These are phyloP conservation scores for Centropus unirufus DNA, from an alignment of 2,113 vertebrate species.

Conservation along the genomic window DNA sequence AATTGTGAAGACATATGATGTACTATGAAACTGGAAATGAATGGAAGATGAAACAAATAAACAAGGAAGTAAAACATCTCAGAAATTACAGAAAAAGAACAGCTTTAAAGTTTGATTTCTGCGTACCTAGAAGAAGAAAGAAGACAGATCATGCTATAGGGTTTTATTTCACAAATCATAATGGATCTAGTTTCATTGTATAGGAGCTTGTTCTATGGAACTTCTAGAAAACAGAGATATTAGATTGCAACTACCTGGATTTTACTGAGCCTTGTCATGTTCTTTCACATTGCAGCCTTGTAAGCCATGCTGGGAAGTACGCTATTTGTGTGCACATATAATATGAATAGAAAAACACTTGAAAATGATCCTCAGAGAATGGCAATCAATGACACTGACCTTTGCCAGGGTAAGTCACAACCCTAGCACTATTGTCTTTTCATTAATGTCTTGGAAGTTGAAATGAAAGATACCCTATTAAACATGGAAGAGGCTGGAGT, in stretches of 20 bases:
- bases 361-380: not conserved
- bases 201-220: not conserved
- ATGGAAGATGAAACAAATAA: not conserved
- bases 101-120: not conserved
- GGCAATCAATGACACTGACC: not conserved
- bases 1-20: not conserved
- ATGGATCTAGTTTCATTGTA: not conserved
- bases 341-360: not conserved
- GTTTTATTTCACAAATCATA: not conserved
- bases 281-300: not conserved
- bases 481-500: not conserved
- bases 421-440: not conserved
- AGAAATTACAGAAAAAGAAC: not conserved
- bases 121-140: not conserved
- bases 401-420: not conserved
- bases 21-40: not conserved
- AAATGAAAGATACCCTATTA: not conserved
- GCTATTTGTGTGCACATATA: not conserved
- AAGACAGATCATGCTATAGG: not conserved
- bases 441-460: not conserved
- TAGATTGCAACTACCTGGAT: not conserved
- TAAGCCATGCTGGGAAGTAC: not conserved
- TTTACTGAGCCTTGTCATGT: not conserved
- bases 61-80: not conserved
- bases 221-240: not conserved